A percentile compares a stretch with the other conserved stretches of the same genome.
Evolutionary conservation across 2,888 invertebrate genomes (phyloP).

Genomic region (Himalopsyche tibetana): DNA sequence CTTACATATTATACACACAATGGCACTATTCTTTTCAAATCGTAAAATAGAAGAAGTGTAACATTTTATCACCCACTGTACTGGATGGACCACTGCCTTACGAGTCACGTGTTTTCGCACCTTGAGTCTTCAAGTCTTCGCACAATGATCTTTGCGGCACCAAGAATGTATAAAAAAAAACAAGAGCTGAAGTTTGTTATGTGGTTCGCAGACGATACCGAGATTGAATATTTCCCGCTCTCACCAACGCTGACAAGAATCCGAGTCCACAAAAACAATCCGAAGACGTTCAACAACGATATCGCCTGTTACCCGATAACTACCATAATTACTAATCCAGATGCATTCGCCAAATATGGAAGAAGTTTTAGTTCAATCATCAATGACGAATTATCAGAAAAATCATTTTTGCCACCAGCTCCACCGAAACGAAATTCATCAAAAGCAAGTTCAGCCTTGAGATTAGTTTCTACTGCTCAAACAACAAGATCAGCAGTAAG

Average conservation of each 20-base stretch:
- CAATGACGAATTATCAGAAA: conserved; percentile 70
- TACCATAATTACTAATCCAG: conserved; percentile 68
- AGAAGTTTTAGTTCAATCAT: conserved; percentile 79
- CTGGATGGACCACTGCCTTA: conserved; percentile 39
- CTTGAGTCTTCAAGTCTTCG: conserved; percentile 29
- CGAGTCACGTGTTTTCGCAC: conserved; percentile 22
- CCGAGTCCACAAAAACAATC: conserved; percentile 82
- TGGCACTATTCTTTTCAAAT: background rate
- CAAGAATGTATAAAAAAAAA: background rate
- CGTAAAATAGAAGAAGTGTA: conserved; percentile 4
- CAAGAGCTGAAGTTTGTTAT: conserved; percentile 48
- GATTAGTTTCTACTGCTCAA: conserved; percentile 73
- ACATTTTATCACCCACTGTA: conserved; percentile 11
- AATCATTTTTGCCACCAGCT: conserved; percentile 78
- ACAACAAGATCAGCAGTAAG: conserved; percentile 69
- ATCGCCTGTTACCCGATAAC: conserved; percentile 80
- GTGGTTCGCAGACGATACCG: conserved; percentile 83
- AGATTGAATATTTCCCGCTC: conserved; percentile 89
- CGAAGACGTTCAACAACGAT: conserved; percentile 71
- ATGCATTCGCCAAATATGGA: conserved; percentile 78
- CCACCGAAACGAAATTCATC: conserved; percentile 88
- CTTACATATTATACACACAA: background rate
- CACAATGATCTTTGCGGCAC: conserved; percentile 34
- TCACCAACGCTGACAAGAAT: conserved; percentile 89
- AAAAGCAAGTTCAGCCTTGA: conserved; percentile 82